phyloP scores from a whole-genome alignment of 53 echinoderm and acorn worm species.

The Echinometra lucunter region DNA sequence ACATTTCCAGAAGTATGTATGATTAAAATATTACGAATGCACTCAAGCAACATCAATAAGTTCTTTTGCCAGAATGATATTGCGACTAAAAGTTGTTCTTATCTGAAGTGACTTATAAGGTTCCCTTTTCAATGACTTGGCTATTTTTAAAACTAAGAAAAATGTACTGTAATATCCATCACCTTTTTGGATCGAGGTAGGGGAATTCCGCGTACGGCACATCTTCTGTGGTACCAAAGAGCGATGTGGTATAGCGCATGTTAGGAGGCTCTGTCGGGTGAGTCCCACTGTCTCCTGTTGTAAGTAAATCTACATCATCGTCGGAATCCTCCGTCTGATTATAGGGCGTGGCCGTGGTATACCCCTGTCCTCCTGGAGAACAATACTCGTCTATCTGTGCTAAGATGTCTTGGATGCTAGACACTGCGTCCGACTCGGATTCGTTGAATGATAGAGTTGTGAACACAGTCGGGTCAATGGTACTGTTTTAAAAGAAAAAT shows the following conservation, averaged over 20 bases:
- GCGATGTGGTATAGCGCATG: conserved; percentile 49
- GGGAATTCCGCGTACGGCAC: conserved; percentile 48
- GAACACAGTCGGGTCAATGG: conserved; percentile 47
- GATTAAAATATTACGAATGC: no score
- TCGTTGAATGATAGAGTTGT: conserved; percentile 20
- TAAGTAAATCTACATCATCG: not conserved
- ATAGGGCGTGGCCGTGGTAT: conserved; percentile 43
- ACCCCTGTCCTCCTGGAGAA: conserved; percentile 35
- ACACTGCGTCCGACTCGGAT: not conserved
- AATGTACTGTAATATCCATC: not conserved
- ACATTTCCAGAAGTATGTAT: no score
- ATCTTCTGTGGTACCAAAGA: not conserved
- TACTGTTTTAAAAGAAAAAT: not conserved
- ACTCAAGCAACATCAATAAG: no score
- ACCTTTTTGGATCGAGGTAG: conserved; percentile 49
- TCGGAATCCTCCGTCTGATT: not conserved
- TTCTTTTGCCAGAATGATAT: no score
- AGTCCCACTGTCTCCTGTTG: not conserved
- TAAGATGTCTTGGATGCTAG: conserved; percentile 58
- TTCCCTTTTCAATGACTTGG: no score
- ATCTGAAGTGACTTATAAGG: no score
- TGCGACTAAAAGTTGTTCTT: no score
- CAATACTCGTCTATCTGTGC: conserved; percentile 65
- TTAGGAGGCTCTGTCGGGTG: conserved; percentile 53
- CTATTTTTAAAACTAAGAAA: no score